These are phyloP conservation scores for Chlorodrepanis virens DNA, from an alignment of 2,113 vertebrate species.

Conservation along the genomic window DNA sequence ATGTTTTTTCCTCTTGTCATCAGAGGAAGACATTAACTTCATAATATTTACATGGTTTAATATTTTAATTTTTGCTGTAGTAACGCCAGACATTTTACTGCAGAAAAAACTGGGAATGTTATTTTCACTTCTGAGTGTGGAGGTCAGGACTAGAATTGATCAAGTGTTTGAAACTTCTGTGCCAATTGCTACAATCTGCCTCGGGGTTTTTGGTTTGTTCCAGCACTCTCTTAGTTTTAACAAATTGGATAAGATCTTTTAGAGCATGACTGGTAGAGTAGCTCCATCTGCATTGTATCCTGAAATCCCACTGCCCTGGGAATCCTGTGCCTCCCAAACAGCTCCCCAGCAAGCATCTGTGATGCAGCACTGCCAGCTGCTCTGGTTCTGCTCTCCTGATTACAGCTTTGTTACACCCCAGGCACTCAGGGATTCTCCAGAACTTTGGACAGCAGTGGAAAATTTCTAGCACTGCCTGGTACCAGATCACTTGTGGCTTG, in stretches of 20 bases:
- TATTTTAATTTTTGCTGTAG: neutral
- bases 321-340: neutral
- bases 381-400: neutral
- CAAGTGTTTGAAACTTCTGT: neutral
- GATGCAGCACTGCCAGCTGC: neutral
- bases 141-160: neutral
- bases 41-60: conserved; percentile 4
- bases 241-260: neutral
- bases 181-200: neutral
- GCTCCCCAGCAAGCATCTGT: neutral
- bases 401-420: neutral
- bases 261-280: neutral
- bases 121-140: neutral
- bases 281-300: neutral
- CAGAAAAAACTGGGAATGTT: neutral
- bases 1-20: conserved; percentile 18
- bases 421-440: neutral
- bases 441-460: neutral
- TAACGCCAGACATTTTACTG: neutral
- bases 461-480: neutral
- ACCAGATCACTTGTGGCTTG: neutral
- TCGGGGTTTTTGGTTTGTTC: neutral
- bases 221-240: neutral
- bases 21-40: neutral
- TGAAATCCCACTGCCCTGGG: neutral